Conservation (phyloP, 2,113 vertebrate species). For the Antennarius striatus region DNA sequence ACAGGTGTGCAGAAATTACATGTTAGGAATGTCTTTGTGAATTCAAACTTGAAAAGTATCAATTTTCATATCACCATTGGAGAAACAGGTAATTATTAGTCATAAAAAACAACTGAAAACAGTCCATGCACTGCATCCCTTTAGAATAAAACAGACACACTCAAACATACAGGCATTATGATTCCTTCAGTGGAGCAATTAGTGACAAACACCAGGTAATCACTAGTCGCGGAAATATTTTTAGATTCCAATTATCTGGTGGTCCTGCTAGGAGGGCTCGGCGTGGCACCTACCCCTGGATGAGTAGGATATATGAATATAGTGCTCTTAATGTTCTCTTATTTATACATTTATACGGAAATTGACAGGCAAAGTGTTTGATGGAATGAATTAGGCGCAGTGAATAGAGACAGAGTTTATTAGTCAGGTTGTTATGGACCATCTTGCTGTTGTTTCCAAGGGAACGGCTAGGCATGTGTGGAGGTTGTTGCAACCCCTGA, state of each 20-base stretch:
- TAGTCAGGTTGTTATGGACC: slow-evolving; percentile 59
- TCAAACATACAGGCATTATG: slow-evolving; percentile 1
- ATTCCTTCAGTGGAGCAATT: slow-evolving; percentile 30
- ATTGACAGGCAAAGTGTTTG: slow-evolving; percentile 5
- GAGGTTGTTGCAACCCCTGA: slow-evolving; percentile 67
- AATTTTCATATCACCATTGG: too few species aligned
- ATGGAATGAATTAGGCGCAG: not conserved
- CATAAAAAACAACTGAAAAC: too few species aligned
- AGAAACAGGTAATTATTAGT: too few species aligned
- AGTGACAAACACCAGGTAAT: slow-evolving; percentile 42
- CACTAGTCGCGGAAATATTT: slow-evolving; percentile 46
- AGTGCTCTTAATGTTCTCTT: slow-evolving; percentile 4
- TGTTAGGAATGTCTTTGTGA: too few species aligned
- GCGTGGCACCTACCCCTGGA: slow-evolving; percentile 16
- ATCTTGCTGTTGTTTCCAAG: slow-evolving; percentile 71
- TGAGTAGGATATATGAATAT: slow-evolving; percentile 1
- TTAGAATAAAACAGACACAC: not conserved
- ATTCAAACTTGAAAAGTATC: too few species aligned
- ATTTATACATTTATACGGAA: not conserved
- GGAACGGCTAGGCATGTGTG: slow-evolving; percentile 60
- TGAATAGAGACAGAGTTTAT: slow-evolving; percentile 41
- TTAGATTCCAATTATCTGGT: slow-evolving; percentile 39
- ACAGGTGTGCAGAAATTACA: too few species aligned
- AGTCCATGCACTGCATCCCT: too few species aligned
- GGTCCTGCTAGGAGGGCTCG: slow-evolving; percentile 29